Evolutionary conservation across 35 echinoderm and acorn worm genomes (phyloP).

Genomic region (Apostichopus japonicus): DNA sequence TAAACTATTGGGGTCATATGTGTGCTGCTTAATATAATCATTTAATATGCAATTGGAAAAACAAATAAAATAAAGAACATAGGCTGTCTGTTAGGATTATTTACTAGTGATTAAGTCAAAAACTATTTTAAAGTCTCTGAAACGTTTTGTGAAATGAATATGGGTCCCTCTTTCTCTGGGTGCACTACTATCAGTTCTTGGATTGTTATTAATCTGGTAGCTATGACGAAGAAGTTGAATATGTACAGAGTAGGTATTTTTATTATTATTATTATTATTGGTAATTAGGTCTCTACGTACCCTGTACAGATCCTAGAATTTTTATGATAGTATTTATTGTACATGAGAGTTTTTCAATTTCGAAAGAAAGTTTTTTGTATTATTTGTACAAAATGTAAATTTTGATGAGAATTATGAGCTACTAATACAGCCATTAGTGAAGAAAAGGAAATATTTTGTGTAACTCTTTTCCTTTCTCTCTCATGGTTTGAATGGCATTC

Average conservation of each 20-base stretch:
- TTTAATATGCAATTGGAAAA: neutral
- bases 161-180: neutral
- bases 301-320: constrained; percentile 37
- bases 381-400: constrained; percentile 20
- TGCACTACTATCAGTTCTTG: neutral
- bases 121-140: neutral
- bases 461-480: neutral
- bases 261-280: neutral
- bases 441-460: neutral
- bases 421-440: constrained; percentile 17
- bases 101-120: neutral
- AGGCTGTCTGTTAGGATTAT: neutral
- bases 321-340: constrained; percentile 54
- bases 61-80: neutral
- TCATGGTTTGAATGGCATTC: neutral
- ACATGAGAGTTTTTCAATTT: constrained; percentile 35
- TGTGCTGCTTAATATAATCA: neutral
- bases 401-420: constrained; percentile 39
- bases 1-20: neutral
- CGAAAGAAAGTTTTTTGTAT: constrained; percentile 35
- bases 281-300: neutral
- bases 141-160: neutral
- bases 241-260: neutral
- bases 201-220: neutral
- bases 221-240: neutral